These are phyloP conservation scores for Tiaroga cobitis DNA, from an alignment of 2,797 vertebrate genomes.

Conservation along the genomic window DNA sequence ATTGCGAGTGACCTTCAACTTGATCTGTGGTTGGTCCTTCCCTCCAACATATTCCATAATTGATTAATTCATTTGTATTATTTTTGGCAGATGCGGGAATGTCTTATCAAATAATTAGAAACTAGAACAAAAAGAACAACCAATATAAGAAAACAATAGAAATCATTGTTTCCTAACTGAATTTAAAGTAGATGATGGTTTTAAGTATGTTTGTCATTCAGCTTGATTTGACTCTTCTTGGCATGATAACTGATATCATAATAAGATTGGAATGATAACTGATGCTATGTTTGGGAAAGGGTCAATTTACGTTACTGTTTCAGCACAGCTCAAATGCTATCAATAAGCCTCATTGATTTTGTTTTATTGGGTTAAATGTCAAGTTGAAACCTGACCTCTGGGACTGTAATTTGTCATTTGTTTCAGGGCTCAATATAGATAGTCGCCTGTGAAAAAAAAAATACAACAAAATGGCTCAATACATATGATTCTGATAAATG, in stretches of 20 bases:
- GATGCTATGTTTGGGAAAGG: slow-evolving; percentile 27
- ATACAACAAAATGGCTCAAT: slow-evolving; percentile 15
- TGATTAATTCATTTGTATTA: background rate
- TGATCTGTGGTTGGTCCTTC: background rate
- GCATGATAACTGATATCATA: slow-evolving; percentile 40
- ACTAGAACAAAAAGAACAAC: background rate
- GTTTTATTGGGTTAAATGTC: slow-evolving; percentile 49
- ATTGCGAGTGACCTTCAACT: slow-evolving; percentile 29
- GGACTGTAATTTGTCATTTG: slow-evolving; percentile 3
- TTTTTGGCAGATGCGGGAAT: background rate
- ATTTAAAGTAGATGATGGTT: slow-evolving; percentile 4
- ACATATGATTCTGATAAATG: slow-evolving; percentile 58
- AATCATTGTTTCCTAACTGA: background rate
- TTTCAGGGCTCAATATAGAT: slow-evolving; percentile 38
- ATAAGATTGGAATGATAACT: slow-evolving; percentile 28
- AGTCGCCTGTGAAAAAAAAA: background rate
- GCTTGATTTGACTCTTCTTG: slow-evolving; percentile 16
- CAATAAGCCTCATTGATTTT: slow-evolving; percentile 39
- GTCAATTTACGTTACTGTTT: slow-evolving; percentile 17
- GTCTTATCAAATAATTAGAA: background rate
- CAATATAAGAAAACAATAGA: background rate
- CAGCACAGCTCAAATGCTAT: slow-evolving; percentile 12
- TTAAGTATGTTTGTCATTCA: background rate
- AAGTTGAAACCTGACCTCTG: slow-evolving; percentile 21
- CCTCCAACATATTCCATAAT: background rate